Evolutionary conservation across 2,888 invertebrate genomes (phyloP).

Genomic region (Ormyrus pomaceus): DNA sequence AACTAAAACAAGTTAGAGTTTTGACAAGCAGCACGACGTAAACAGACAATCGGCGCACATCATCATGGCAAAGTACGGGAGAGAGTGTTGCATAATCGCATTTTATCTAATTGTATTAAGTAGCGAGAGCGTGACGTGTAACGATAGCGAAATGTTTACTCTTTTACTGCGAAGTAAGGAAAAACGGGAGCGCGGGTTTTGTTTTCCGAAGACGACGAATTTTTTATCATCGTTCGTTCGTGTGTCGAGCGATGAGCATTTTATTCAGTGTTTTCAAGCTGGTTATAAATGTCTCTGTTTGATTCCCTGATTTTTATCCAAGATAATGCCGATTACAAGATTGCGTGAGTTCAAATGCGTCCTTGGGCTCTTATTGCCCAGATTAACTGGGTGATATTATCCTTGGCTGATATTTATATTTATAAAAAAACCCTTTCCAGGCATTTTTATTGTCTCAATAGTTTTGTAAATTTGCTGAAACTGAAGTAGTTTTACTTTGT

Average conservation of each 20-base stretch:
- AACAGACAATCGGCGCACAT: conserved; percentile 54
- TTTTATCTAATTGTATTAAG: conserved; percentile 68
- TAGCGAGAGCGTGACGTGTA: conserved; percentile 27
- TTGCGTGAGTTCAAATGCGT: conserved; percentile 64
- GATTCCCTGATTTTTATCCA: conserved; percentile 64
- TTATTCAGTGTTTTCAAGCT: conserved; percentile 1
- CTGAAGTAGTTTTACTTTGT: too few relatives aligned
- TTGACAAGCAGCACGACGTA: conserved; percentile 47
- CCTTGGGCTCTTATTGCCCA: conserved; percentile 1
- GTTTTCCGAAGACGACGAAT: not conserved
- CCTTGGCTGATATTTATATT: conserved; percentile 7
- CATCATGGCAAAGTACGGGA: conserved; percentile 73
- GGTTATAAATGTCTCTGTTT: conserved; percentile 66
- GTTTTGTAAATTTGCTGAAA: too few relatives aligned
- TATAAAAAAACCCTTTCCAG: not conserved
- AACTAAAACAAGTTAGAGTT: not conserved
- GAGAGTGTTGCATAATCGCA: conserved; percentile 64
- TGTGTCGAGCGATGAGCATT: conserved; percentile 4
- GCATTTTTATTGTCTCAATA: not conserved
- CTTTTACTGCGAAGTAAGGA: not conserved
- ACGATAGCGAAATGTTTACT: conserved; percentile 45
- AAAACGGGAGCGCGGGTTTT: not conserved
- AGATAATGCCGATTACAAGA: conserved; percentile 68
- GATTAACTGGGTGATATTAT: not conserved
- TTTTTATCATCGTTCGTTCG: not conserved